Evolutionary conservation across 1,140 invertebrate genomes (phyloP).

Genomic region (Chlorops oryzae): DNA sequence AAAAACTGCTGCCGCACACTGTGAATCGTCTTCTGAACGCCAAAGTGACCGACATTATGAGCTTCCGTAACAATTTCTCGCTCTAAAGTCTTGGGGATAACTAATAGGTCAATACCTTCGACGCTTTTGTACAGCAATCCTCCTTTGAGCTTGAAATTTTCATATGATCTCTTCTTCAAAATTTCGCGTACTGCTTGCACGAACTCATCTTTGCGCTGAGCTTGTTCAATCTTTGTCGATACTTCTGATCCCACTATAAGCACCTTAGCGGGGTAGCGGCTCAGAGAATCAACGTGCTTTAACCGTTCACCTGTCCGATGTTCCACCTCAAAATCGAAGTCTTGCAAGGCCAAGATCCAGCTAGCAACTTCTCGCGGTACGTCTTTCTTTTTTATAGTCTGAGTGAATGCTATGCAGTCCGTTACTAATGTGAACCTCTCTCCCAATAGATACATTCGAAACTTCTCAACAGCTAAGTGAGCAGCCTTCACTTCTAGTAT

Average conservation of each 20-base stretch:
- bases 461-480: too few relatives aligned
- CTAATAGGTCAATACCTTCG: constrained; percentile 1
- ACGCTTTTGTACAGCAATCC: not conserved
- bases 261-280: constrained; percentile 28
- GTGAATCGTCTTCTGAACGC: constrained; percentile 6
- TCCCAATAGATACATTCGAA: too few relatives aligned
- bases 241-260: constrained; percentile 7
- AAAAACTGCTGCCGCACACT: constrained; percentile 4
- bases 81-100: constrained; percentile 2
- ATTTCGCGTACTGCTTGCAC: constrained; percentile 6
- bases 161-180: not conserved
- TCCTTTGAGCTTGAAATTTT: constrained; percentile 1
- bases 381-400: too few relatives aligned
- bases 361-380: constrained; percentile 14
- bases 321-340: constrained; percentile 37
- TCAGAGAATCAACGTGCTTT: too few relatives aligned
- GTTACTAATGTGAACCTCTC: not conserved
- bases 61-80: constrained; percentile 4
- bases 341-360: constrained; percentile 32
- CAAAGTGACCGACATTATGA: constrained; percentile 10
- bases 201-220: constrained; percentile 3
- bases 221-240: constrained; percentile 5
- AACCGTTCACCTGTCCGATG: constrained; percentile 39
- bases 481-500: too few relatives aligned
- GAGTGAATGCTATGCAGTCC: too few relatives aligned